Percentiles rank a stretch among this genome's conserved stretches.
These are phyloP conservation scores for Menidia menidia DNA, from an alignment of 2,797 vertebrate genomes.

Conservation along the genomic window DNA sequence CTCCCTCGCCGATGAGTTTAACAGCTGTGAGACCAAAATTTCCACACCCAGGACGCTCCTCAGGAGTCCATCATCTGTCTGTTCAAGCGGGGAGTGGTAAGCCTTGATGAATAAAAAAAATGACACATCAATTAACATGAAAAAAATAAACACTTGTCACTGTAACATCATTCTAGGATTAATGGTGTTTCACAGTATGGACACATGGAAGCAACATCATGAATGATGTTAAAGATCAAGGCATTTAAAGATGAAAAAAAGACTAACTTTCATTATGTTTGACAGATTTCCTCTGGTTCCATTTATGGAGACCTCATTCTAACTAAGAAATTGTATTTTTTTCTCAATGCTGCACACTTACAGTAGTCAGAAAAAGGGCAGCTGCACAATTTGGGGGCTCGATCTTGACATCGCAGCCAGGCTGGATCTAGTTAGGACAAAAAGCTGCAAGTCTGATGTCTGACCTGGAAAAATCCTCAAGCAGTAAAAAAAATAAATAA, in stretches of 20 bases:
- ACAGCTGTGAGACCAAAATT: slow-evolving; percentile 72
- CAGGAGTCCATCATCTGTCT: slow-evolving; percentile 32
- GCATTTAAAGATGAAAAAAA: too few relatives aligned
- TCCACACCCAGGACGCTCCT: slow-evolving; percentile 31
- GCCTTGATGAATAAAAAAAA: slow-evolving; percentile 8
- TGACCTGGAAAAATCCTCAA: slow-evolving; percentile 3
- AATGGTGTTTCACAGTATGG: background rate
- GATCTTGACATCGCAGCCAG: background rate
- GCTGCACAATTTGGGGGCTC: background rate
- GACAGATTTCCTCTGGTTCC: too few relatives aligned
- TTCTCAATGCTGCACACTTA: too few relatives aligned
- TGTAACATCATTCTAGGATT: background rate
- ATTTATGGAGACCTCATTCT: too few relatives aligned
- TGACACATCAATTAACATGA: slow-evolving; percentile 5
- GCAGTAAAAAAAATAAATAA: background rate
- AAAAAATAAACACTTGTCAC: background rate
- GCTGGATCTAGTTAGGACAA: background rate
- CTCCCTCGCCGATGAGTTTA: slow-evolving; percentile 62
- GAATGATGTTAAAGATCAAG: too few relatives aligned
- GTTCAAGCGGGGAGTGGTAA: slow-evolving; percentile 10
- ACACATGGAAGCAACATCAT: too few relatives aligned
- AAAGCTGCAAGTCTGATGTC: slow-evolving; percentile 7
- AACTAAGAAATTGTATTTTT: too few relatives aligned
- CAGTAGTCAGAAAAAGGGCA: background rate
- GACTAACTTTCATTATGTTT: too few relatives aligned